Evolutionary conservation across 2,113 vertebrate genomes (phyloP).

Genomic region (Callospermophilus lateralis): DNA sequence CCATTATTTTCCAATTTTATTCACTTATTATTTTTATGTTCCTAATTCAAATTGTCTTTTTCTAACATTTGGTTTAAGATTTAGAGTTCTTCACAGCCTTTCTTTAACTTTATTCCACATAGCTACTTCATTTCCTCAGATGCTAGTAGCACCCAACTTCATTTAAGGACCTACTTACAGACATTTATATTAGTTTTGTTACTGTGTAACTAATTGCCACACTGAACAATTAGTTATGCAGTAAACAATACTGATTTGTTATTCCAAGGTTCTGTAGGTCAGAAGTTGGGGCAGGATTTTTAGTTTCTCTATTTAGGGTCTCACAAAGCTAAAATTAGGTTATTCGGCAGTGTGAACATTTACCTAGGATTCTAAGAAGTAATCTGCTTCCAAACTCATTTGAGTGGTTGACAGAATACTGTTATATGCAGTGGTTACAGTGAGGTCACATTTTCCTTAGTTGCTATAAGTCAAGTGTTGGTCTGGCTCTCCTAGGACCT

Average conservation of each 20-base stretch:
- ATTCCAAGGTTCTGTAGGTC: neutral
- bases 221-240: neutral
- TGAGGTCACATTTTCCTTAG: neutral
- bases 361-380: neutral
- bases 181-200: neutral
- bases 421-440: neutral
- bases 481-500: neutral
- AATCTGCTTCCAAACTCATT: neutral
- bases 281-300: neutral
- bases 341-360: neutral
- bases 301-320: neutral
- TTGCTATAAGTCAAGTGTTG: neutral
- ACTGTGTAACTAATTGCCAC: neutral
- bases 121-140: neutral
- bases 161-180: neutral
- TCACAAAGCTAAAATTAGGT: neutral
- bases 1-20: neutral
- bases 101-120: neutral
- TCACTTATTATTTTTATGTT: conserved; percentile 1
- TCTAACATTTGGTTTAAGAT: neutral
- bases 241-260: neutral
- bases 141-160: neutral
- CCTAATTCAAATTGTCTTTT: neutral
- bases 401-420: neutral
- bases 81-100: neutral